Base-by-base conservation (phyloP, 2,888 invertebrate genomes). In the Loripinus fragilis region DNA sequence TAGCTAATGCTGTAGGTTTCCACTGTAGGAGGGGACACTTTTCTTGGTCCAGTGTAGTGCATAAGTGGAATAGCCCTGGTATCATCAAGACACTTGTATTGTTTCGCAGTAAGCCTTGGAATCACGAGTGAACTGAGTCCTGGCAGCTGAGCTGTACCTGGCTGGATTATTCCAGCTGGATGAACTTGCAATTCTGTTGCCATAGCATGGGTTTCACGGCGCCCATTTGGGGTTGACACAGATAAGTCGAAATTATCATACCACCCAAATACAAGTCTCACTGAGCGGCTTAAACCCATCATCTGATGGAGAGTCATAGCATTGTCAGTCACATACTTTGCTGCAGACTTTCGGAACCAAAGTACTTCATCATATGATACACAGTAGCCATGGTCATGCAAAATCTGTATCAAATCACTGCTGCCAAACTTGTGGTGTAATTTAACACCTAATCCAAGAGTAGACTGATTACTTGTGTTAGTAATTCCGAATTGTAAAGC, bases 371-470 rank as follows among this genome's bases (percentile, higher is more conserved):
- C 74, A 48, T 74, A 74, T 66, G 68, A 52, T 33, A 74, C 55
- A 10, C 68, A 25, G 28, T 74, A 74, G 38, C 68, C 74, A 50
- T 68, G 74, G 23, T 50, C 74, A 74, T 74, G 52, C 23, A 72
- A 48, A 33, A 65, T 65, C 8, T 72, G 45, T 41, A 72, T 72
- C 10, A 72, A 45, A 60, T 68, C 52, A 48, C 74, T 67, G n/a
- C 74, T 74, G 28, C 74, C 74, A 68, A 74, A 74, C 68, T 52
- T 74, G 68, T 74, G 74, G 55, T 74, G 74, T 68, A 74, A 17
- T 74, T 68, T 67, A 28, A 68, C 41, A 42, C 67, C 67, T 28
- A 67, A 42, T 20, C 41, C 70, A 30, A 70, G 28, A 12, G 50
- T 70, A 5, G 35, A n/a, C 30, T 70, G 70, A 52, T 70, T 70